Base-by-base conservation (phyloP, 2,113 vertebrate species). In the Thalassoma bifasciatum region DNA sequence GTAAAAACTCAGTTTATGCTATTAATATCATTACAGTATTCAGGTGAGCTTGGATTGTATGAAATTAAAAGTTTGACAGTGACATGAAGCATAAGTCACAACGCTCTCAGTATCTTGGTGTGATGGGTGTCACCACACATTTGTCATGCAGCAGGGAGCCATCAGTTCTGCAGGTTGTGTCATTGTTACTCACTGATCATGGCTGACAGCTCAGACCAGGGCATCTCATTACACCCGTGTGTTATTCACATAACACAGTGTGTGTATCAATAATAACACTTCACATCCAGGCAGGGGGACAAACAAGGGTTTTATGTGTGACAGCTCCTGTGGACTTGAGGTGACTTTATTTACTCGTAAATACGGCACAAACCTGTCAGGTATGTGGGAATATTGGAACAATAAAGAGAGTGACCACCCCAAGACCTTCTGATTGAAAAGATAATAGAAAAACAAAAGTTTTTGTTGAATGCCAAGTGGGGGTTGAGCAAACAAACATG, bases 41-140 rank as follows among this genome's bases (percentile, higher is more conserved):
- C 66, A 82, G 74, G 86, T 91, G 81, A 0, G 26, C 17, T 87
- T 34, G 1, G 21, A 61, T 75, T 57, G 54, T 58, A 72, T 12
- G 16, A n/a, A 64, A 34, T 57, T 49, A 60, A 38, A 26, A 57
- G 72, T 71, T 63, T 79, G 73, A 82, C 81, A 46, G 56, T 73
- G 83, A 88, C 83, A 77, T 14, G 51, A 65, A 80, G 73, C 75
- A 85, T 75, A 89, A 90, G 86, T 84, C 90, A 49, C 65, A 75
- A 68, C 61, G 40, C 82, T 84, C 79, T 82, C 85, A 51, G 67
- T 71, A 88, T 89, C 79, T 42, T 50, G 16, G 66, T 65, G 11
- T 59, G 70, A 40, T 24, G 57, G 68, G 60, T 91, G 90, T 88
- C 90, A 63, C 44, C 40, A 82, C 78, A 84, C 70, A 86, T 92